Conservation (phyloP, 2,113 vertebrate genomes). For the Psammodynastes pulverulentus region DNA sequence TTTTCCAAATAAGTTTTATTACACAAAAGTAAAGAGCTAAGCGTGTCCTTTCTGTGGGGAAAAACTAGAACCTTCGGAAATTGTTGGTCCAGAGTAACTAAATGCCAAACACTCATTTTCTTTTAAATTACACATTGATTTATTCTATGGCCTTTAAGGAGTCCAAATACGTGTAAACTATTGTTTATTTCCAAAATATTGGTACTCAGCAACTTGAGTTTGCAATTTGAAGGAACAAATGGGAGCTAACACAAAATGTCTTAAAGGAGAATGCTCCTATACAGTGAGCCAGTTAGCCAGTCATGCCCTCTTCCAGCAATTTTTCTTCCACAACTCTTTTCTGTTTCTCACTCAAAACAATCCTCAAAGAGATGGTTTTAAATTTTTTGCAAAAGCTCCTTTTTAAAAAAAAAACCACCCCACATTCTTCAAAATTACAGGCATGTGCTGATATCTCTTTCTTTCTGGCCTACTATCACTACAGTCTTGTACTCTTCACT, state of each 20-base stretch:
- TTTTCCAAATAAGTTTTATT: no score
- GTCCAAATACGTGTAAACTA: neutral
- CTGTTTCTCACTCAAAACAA: neutral
- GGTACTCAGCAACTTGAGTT: neutral
- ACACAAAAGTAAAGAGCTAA: neutral
- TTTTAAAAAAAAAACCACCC: neutral
- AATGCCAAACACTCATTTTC: neutral
- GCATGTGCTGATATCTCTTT: neutral
- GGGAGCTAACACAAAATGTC: neutral
- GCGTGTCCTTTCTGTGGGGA: neutral
- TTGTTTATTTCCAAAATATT: neutral
- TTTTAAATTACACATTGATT: neutral
- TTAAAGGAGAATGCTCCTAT: neutral
- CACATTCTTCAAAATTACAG: neutral
- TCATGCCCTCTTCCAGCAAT: neutral
- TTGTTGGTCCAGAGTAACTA: neutral
- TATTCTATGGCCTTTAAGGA: neutral
- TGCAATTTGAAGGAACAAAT: neutral
- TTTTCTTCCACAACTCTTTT: neutral
- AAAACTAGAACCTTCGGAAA: neutral
- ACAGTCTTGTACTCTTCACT: neutral
- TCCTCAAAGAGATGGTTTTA: neutral
- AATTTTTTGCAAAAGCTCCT: neutral
- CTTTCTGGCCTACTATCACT: neutral
- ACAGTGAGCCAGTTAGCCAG: neutral